Evolutionary conservation across 1,140 invertebrate genomes (phyloP), one percentile per base, ranked within the genome.

Genomic region (Saxidomus purpurata): DNA sequence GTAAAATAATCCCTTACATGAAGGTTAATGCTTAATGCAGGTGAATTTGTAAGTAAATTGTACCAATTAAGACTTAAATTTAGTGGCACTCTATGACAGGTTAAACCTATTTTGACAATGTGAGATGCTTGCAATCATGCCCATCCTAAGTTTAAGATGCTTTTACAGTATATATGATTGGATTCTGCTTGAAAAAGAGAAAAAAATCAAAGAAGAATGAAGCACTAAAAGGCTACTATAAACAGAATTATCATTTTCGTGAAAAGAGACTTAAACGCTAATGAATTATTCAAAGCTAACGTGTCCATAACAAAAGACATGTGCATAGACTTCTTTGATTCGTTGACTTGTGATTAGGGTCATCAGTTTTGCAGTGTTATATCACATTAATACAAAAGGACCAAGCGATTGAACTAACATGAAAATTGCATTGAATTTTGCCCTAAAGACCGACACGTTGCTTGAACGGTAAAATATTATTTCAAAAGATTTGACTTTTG

Each of bases 401-500:
- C 49, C 19, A 88, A 69, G 40, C 25, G 77, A 81, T 81, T 88
- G 47, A 49, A 81, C 40, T 88, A 88, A 69, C 86, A 67, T 80
- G 40, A 49, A 88, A 34, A 47, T 34, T 88, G 76, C 52, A 88
- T 79, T 69, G 77, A 81, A 81, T 88, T 61, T 52, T 88, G 52
- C 13, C 31, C 63, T 67, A 11, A 80, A 59, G 74, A 17, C 74
- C 43, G 49, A 55, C 31, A 47, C 52, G 36, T 15, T 28, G 49
- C 43, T 38, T 36, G 52, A 25, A 55, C n/a, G 40, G 43, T 80
- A 71, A 88, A 69, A 63, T 47, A 80, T n/a, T 88, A 71, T 88
- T 79, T 88, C 28, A 88, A 88, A 81, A 79, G 84, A 69, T 38
- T 49, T 77, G 55, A 59, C 84, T 55, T 59, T 38, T 59, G 28